Base-by-base conservation (phyloP, 2,797 vertebrate genomes). In the Enteromius thamalakanensis region DNA sequence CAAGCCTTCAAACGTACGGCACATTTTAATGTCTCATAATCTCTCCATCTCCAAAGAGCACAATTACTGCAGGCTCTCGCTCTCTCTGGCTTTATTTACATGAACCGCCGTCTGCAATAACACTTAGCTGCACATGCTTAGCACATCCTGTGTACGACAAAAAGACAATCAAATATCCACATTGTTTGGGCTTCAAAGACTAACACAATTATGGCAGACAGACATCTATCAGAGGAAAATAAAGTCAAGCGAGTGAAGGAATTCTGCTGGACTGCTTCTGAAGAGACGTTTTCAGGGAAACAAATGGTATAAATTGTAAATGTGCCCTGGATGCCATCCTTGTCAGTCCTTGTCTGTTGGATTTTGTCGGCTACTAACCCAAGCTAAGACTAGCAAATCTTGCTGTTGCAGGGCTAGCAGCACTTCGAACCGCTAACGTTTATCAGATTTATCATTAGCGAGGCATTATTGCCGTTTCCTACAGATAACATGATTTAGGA, bases 401-500 rank as follows among this genome's bases (percentile, higher is more conserved):
- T 85, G 58, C 78, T 10, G 37, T 40, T 45, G 40, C 34, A 42
- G 37, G 84, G 88, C 90, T 87, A 80, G 76, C 88, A 76, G 83
- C 83, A 86, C 87, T 89, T 86, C 84, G 51, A 87, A 88, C 87
- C 79, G 80, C 84, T 85, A 89, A 88, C 81, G 89, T 91, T 90
- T 90, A 90, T 92, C 92, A 90, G 0, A 65, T 88, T 92, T 87
- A 86, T 92, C 89, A 86, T 76, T 88, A 87, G 82, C 79, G 84
- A 85, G 76, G 80, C 21, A 72, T 81, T 4, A 69, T 86, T 60
- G 40, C 2, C 17, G 45, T 81, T 74, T 42, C 78, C 88, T 86
- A 76, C 75, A 85, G 90, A 84, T 76, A 89, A 88, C 14, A 42
- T 26, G 40, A 47, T 71, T 72, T 53, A 19, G 26, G 47, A 34